Evolutionary conservation across 2,888 invertebrate genomes (phyloP), one percentile per base, ranked within the genome.

Genomic region (Drosophila rellima): DNA sequence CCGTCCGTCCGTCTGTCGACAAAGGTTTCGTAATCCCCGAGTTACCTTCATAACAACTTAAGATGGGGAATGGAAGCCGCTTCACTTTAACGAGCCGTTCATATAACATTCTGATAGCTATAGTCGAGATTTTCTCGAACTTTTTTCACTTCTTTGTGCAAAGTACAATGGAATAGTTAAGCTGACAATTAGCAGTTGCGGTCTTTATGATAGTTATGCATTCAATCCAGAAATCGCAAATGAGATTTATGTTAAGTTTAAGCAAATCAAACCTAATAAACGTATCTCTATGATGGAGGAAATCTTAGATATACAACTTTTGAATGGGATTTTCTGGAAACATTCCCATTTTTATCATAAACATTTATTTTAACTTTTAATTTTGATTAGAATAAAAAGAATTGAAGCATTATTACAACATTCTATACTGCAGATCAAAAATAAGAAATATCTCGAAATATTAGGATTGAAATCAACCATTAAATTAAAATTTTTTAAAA

Each of bases 11-110:
- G 76, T 63, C 62, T 57, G 20, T 26, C 33, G 8, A 37, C 33
- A 23, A 23, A 23, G 17, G 45, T 68, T 55, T 63, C 74, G 40
- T 78, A 68, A 78, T 35, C 44, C 50, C 45, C 29, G 42, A 31
- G 20, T 48, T 48, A 48, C 47, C 47, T 48, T 48, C 69, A 68
- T 13, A 45, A 45, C 37, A 48, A 29, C 42, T 50, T 47, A 26
- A 45, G 15, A 40, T 48, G 37, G 68, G n/a, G 39, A 44, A 74
- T 70, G 59, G 26, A 17, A 31, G 13, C 20, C 6, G 45, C 10
- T 8, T 18, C 35, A 15, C 15, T 42, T 31, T 15, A 37, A 50
- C 47, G 15, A 47, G 2, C 44, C 33, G 40, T 29, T 66, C 47
- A 57, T 18, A 39, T 47, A 57, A 47, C 47, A 37, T 11, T 26